These are phyloP conservation scores for Aphodius granarius DNA, from an alignment of 2,888 invertebrate genomes.

Conservation along the genomic window DNA sequence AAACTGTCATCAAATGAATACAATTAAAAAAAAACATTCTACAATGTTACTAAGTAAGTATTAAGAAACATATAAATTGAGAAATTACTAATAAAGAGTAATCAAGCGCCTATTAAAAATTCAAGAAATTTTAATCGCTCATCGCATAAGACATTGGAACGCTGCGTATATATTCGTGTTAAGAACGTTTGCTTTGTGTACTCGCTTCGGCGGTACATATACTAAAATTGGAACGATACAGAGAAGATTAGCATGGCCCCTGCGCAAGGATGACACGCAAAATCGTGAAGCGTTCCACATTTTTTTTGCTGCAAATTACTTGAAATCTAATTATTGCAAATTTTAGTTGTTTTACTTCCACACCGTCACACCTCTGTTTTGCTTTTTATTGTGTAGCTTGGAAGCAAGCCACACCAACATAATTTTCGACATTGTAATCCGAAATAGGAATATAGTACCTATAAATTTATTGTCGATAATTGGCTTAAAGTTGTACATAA, in stretches of 20 bases:
- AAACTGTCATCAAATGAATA: no score
- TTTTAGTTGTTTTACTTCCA: conserved; percentile 39
- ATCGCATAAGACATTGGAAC: not conserved
- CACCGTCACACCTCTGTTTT: no score
- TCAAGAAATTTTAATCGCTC: not conserved
- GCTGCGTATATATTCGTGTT: not conserved
- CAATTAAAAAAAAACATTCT: not conserved
- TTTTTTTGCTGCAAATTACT: conserved; percentile 53
- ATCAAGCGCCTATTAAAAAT: not conserved
- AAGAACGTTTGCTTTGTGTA: conserved; percentile 50
- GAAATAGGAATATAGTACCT: no score
- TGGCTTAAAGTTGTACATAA: no score
- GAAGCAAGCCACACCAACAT: no score
- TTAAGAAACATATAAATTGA: not conserved
- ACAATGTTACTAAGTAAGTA: not conserved
- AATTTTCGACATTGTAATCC: no score
- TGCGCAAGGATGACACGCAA: conserved; percentile 93
- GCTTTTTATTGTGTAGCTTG: no score
- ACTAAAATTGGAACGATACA: conserved; percentile 92
- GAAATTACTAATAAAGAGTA: not conserved
- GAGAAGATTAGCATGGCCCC: conserved; percentile 93
- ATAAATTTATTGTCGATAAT: no score
- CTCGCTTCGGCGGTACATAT: conserved; percentile 79
- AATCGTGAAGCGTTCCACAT: conserved; percentile 89
- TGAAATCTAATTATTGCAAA: not conserved